These are phyloP conservation scores for Antidorcas marsupialis DNA, from an alignment of 2,113 vertebrate genomes.

Conservation along the genomic window DNA sequence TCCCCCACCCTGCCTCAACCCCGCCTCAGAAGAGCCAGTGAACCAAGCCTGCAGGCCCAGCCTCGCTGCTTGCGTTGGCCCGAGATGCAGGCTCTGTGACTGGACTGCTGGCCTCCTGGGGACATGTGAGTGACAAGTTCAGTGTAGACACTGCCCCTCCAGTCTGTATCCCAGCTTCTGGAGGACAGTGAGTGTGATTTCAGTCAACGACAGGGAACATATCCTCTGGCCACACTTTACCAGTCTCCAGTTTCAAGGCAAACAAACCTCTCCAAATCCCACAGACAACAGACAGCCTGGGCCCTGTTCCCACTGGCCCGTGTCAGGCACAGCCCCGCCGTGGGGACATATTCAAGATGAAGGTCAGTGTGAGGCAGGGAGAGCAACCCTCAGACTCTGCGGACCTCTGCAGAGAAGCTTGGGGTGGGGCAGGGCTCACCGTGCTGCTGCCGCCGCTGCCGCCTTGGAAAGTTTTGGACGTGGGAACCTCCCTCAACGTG, in stretches of 20 bases:
- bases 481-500: background rate
- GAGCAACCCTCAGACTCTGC: background rate
- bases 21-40: background rate
- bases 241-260: background rate
- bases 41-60: background rate
- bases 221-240: background rate
- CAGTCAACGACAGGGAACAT: background rate
- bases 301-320: accelerated
- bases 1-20: background rate
- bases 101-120: accelerated
- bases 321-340: background rate
- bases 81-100: accelerated
- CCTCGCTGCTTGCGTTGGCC: accelerated
- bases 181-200: background rate
- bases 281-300: background rate
- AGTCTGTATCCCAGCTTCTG: background rate
- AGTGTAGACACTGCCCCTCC: background rate
- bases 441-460: background rate
- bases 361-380: background rate
- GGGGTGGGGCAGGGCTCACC: accelerated
- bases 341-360: background rate
- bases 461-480: background rate
- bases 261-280: background rate
- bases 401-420: background rate
- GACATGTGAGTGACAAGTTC: background rate